phyloP scores from a whole-genome alignment of 2,797 vertebrate species.

The Dipus sagitta region DNA sequence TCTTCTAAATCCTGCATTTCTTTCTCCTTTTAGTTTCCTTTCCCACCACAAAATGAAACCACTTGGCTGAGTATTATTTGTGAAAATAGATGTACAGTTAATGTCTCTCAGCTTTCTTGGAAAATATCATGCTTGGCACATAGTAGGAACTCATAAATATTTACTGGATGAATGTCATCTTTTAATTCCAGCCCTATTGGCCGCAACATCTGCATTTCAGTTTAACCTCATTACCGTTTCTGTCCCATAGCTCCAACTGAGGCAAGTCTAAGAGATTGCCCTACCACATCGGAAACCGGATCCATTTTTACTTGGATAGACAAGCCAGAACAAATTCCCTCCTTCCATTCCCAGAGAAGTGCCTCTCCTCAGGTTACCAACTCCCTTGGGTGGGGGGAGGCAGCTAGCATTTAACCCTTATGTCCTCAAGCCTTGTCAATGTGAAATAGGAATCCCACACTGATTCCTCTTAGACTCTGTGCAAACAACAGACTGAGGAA shows the following conservation, averaged over 20 bases:
- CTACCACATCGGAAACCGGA: slow-evolving; percentile 53
- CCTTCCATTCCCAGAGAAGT: slow-evolving; percentile 49
- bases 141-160: slow-evolving; percentile 73
- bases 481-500: slow-evolving; percentile 67
- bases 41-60: slow-evolving; percentile 37
- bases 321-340: slow-evolving; percentile 57
- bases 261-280: slow-evolving; percentile 47
- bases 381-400: slow-evolving; percentile 34
- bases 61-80: slow-evolving; percentile 30
- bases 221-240: slow-evolving; percentile 65
- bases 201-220: slow-evolving; percentile 64
- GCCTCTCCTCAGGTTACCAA: slow-evolving; percentile 65
- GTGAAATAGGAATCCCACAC: slow-evolving; percentile 62
- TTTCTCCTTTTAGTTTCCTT: slow-evolving; percentile 64
- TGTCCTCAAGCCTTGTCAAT: slow-evolving; percentile 57
- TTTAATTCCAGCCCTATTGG: slow-evolving; percentile 64
- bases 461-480: slow-evolving; percentile 60
- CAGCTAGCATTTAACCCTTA: slow-evolving; percentile 72
- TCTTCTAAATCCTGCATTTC: neutral
- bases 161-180: slow-evolving; percentile 48
- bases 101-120: slow-evolving; percentile 53
- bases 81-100: slow-evolving; percentile 64
- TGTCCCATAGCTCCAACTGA: slow-evolving; percentile 31
- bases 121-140: slow-evolving; percentile 57
- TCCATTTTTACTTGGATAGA: slow-evolving; percentile 57